Conservation (phyloP, 2,797 vertebrate species). For the Onychomys leucogaster region DNA sequence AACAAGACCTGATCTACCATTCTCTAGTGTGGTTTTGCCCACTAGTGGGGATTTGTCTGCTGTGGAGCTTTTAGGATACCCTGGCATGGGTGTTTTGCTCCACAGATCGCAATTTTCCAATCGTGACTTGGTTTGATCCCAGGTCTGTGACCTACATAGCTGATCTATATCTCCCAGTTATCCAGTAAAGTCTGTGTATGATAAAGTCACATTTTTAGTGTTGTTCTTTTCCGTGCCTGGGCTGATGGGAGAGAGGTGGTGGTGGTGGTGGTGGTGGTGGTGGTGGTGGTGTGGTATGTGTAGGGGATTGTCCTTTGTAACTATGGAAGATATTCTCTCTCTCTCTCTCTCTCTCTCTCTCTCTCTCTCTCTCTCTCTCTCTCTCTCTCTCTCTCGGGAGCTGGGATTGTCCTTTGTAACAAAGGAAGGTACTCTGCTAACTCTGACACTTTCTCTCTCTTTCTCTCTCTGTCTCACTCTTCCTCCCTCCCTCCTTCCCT, state of each 20-base stretch:
- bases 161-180: accelerated
- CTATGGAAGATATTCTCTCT: neutral
- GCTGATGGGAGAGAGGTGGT: neutral
- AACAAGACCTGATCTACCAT: neutral
- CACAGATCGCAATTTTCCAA: neutral
- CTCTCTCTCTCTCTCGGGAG: neutral
- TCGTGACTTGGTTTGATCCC: neutral
- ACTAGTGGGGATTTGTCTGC: neutral
- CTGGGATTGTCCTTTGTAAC: neutral
- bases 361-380: neutral
- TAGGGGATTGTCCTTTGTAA: neutral
- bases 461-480: neutral
- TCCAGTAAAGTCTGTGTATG: neutral
- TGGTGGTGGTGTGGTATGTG: neutral
- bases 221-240: neutral
- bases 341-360: neutral
- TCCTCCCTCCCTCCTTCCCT: neutral
- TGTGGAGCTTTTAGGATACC: neutral
- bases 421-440: neutral
- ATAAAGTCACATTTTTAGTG: neutral
- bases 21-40: neutral
- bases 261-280: no score
- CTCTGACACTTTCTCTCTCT: neutral
- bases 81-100: neutral
- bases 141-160: neutral